Percentiles rank a stretch among this genome's conserved stretches.
These are phyloP conservation scores for Embidobia sp. DNA, from an alignment of 2,888 invertebrate species.

Conservation along the genomic window DNA sequence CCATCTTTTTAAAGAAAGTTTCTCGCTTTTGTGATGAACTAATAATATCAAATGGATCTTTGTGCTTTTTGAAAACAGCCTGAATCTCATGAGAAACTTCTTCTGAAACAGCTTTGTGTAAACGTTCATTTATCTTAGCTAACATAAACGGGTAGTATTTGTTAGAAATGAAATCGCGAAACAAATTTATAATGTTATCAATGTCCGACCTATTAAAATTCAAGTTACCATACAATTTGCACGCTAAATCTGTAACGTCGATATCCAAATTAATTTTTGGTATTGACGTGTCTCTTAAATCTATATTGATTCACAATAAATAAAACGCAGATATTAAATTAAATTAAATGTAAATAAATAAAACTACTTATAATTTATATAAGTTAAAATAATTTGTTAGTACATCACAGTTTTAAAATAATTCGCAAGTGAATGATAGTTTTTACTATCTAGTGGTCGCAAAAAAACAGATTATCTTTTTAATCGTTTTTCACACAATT, in stretches of 20 bases:
- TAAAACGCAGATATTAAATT: background rate
- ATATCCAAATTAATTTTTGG: background rate
- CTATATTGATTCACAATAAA: background rate
- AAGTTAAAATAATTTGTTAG: no score
- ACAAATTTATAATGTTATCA: constrained; percentile 1
- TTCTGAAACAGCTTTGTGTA: constrained; percentile 19
- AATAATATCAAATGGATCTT: constrained; percentile 15
- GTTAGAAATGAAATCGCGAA: constrained; percentile 18
- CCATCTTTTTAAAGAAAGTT: constrained; percentile 12
- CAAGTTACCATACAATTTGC: constrained; percentile 7
- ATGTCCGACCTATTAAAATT: constrained; percentile 16
- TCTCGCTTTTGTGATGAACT: constrained; percentile 11
- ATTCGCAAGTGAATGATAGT: no score
- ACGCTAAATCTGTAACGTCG: background rate
- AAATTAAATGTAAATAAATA: no score
- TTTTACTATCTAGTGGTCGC: no score
- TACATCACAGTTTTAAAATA: no score
- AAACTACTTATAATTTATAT: no score
- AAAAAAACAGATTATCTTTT: background rate
- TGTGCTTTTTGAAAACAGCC: constrained; percentile 4
- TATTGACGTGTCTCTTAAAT: background rate
- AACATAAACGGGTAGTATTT: constrained; percentile 20
- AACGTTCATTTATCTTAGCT: constrained; percentile 1
- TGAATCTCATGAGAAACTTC: constrained; percentile 5
- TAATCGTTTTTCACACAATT: background rate